These are phyloP conservation scores for Argyrosomus japonicus DNA, from an alignment of 2,113 vertebrate genomes.

Conservation along the genomic window DNA sequence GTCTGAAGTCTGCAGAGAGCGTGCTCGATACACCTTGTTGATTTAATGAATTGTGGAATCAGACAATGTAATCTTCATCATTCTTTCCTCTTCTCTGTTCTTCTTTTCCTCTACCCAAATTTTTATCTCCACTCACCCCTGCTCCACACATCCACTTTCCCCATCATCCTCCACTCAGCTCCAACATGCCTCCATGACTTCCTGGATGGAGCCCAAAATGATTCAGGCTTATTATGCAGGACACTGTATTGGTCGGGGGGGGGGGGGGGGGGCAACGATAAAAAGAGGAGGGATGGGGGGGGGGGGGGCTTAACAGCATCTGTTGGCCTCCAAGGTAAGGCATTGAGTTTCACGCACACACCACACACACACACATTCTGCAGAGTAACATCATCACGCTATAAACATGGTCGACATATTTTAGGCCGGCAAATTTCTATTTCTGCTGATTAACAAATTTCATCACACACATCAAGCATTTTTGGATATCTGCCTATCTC, in stretches of 20 bases:
- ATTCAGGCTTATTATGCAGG: conserved; percentile 74
- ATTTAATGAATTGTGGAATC: background rate
- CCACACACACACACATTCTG: conserved; percentile 20
- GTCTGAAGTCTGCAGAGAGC: background rate
- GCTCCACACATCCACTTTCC: conserved; percentile 17
- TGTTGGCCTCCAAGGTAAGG: conserved; percentile 66
- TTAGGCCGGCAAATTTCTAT: background rate
- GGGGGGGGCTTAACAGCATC: conserved; percentile 59
- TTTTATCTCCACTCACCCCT: background rate
- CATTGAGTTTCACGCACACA: conserved; percentile 4
- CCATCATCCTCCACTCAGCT: conserved; percentile 11
- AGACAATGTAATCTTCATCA: background rate
- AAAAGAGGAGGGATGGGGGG: conserved; percentile 22
- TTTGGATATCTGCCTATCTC: conserved; percentile 27
- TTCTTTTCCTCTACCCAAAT: background rate
- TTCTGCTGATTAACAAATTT: conserved; percentile 20
- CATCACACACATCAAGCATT: background rate
- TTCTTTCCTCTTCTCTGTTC: background rate
- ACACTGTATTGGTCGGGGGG: conserved; percentile 43
- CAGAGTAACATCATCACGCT: background rate
- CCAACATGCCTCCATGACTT: conserved; percentile 40
- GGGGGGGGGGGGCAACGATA: conserved; percentile 13
- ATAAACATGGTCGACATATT: conserved; percentile 16
- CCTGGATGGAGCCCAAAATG: conserved; percentile 68
- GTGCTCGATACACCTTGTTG: background rate